Evolutionary conservation across 2,888 invertebrate species (phyloP).

Genomic region (Sphecodes monilicornis): DNA sequence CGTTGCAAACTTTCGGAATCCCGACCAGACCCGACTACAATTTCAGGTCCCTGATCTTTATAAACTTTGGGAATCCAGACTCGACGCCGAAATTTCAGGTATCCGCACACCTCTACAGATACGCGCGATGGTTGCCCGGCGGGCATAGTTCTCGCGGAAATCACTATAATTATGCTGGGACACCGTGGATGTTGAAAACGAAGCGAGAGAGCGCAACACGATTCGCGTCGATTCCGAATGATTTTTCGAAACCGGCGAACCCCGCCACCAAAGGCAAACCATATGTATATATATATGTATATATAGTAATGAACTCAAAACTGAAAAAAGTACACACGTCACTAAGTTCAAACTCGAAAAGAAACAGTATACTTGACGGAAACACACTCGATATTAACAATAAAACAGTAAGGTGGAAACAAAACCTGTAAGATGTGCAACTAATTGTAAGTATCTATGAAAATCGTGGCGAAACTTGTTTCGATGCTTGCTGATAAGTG

Average conservation of each 20-base stretch:
- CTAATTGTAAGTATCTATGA: conserved; percentile 21
- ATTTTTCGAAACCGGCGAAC: conserved; percentile 24
- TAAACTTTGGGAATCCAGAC: too few relatives aligned
- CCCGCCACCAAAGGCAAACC: conserved; percentile 68
- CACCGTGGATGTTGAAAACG: conserved; percentile 10
- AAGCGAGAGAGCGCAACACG: conserved; percentile 13
- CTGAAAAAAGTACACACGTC: conserved; percentile 37
- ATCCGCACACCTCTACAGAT: conserved; percentile 23
- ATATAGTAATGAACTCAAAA: conserved; percentile 7
- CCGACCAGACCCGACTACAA: too few relatives aligned
- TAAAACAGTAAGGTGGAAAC: conserved; percentile 10
- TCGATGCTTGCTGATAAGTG: conserved; percentile 23
- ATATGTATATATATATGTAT: conserved; percentile 11
- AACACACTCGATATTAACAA: conserved; percentile 27
- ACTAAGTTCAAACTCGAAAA: conserved; percentile 19
- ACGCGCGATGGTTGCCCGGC: conserved; percentile 41
- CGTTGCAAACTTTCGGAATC: too few relatives aligned
- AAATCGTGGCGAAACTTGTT: conserved; percentile 7
- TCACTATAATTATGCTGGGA: too few relatives aligned
- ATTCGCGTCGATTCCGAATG: not conserved
- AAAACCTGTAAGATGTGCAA: conserved; percentile 21
- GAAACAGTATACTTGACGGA: conserved; percentile 28
- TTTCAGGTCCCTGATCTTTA: too few relatives aligned
- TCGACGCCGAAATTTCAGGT: not conserved
- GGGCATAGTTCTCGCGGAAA: conserved; percentile 27